Base-by-base conservation (phyloP, 2,797 vertebrate species). In the Argyrosomus regius region DNA sequence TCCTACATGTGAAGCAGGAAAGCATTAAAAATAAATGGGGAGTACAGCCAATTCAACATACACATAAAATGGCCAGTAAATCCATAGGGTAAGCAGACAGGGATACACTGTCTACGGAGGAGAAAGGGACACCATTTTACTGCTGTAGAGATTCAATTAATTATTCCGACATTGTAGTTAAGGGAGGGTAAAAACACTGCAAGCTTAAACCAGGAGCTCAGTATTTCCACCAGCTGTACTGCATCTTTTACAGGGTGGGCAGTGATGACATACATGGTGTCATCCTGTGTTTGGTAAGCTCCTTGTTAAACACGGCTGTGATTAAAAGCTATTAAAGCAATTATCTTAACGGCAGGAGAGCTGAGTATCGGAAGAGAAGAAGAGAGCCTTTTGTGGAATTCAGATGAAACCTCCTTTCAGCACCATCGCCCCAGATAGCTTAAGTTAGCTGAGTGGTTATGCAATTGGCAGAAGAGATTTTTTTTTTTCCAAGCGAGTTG, bases 321-420 rank as follows among this genome's bases (percentile, higher is more conserved):
- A 87, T 87, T 87, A 90, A 92, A 90, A 89, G 80, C 88, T 85
- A 93, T 93, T 93, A 90, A 57, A 85, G 81, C 80, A 89, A 93
- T 93, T 90, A 90, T 87, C 63, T 75, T 82, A 85, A 83, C 79
- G 66, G 83, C 78, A 73, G 83, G 86, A 88, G 80, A 83, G 81
- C 69, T 52, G 80, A n/a, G 62, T 75, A 86, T 81, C 56, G 39
- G 62, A 73, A 26, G 39, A 72, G 65, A 69, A 83, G 72, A 91
- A 77, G 22, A 80, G 45, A 57, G 75, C n/a, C 71, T 74, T 91
- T 84, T 87, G 82, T 86, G 65, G 72, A 82, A 72, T 84, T 82
- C 77, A 81, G 72, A 89, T 80, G 85, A 90, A 84, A 70, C 82
- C 65, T 89, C 73, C 69, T 90, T 90, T 91, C 84, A 90, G 87